These are phyloP conservation scores for Bombus turneri DNA, from an alignment of 1,140 invertebrate genomes.

Conservation along the genomic window DNA sequence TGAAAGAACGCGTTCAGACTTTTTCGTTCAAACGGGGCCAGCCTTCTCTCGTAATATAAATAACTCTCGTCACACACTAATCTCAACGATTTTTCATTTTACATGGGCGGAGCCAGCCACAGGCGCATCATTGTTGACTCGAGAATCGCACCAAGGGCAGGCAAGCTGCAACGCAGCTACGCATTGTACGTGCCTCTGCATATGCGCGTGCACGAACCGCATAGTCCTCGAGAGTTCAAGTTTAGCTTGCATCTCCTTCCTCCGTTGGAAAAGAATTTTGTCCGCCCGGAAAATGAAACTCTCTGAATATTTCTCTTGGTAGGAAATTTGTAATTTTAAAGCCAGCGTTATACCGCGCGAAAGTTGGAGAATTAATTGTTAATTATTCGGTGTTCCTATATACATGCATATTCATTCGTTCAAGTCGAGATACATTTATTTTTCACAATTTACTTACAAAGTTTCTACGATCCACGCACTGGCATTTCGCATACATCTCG, in stretches of 20 bases:
- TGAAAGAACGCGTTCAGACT: constrained; percentile 33
- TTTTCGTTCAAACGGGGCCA: background rate
- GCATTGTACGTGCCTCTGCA: constrained; percentile 47
- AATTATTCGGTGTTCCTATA: too few species aligned
- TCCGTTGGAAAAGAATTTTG: background rate
- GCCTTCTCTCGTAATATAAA: background rate
- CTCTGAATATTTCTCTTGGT: too few species aligned
- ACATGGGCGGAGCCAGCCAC: constrained; percentile 24
- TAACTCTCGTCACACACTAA: constrained; percentile 4
- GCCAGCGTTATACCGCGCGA: too few species aligned
- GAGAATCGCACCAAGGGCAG: constrained; percentile 25
- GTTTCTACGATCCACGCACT: background rate
- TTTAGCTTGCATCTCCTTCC: constrained; percentile 43
- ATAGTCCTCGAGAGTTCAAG: constrained; percentile 51
- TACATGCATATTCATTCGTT: background rate
- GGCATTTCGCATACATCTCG: background rate
- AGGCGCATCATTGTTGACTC: constrained; percentile 36
- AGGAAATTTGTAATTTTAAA: too few species aligned
- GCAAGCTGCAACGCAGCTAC: constrained; percentile 19
- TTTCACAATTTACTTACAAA: background rate
- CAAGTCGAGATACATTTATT: background rate
- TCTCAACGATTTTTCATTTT: constrained; percentile 41
- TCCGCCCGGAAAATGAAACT: too few species aligned
- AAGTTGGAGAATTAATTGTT: too few species aligned
- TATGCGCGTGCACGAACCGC: constrained; percentile 21